Percentiles rank a stretch among this genome's conserved stretches.
phyloP scores from a whole-genome alignment of 1,140 invertebrate genomes.

The Papilio machaon region DNA sequence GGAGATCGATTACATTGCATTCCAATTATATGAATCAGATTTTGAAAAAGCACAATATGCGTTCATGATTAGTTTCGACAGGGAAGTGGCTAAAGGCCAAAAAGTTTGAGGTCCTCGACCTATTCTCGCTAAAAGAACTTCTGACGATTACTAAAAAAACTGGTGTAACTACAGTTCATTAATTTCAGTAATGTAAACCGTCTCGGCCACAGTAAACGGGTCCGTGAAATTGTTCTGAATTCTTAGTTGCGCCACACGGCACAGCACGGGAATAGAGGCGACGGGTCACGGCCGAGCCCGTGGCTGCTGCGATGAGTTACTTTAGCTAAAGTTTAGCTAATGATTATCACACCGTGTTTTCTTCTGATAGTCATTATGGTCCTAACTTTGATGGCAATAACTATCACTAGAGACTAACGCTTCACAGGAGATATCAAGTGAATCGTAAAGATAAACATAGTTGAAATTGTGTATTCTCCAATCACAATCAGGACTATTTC shows the following conservation, averaged over 20 bases:
- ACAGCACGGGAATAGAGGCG: neutral
- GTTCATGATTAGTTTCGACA: too few species aligned
- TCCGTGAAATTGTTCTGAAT: conserved; percentile 7
- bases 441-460: too few species aligned
- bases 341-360: neutral
- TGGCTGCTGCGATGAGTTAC: neutral
- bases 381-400: too few species aligned
- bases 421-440: too few species aligned
- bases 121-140: too few species aligned
- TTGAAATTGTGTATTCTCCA: too few species aligned
- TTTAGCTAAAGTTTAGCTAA: neutral
- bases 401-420: too few species aligned
- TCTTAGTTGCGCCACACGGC: neutral
- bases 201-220: neutral
- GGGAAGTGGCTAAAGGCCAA: too few species aligned
- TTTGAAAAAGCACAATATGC: neutral
- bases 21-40: neutral
- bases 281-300: neutral
- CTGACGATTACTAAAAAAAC: too few species aligned
- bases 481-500: too few species aligned
- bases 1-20: conserved; percentile 1
- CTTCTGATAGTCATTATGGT: neutral
- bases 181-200: neutral
- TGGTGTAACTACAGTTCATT: neutral
- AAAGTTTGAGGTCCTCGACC: too few species aligned